Evolutionary conservation across 2,797 vertebrate species (phyloP).

Genomic region (Etheostoma perlongum): DNA sequence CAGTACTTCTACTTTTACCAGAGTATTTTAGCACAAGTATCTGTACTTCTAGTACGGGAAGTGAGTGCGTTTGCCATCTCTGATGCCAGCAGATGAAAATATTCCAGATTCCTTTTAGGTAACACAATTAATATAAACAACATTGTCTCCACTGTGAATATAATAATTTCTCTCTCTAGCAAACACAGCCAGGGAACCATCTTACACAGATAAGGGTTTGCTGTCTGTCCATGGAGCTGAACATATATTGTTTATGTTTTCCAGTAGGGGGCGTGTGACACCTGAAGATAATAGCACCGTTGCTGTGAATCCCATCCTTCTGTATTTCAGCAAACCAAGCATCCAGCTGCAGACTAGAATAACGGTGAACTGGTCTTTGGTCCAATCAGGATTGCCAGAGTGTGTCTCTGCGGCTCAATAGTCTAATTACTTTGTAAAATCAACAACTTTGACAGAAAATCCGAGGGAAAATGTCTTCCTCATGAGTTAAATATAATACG

Average conservation of each 20-base stretch:
- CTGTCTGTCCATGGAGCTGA: conserved; percentile 46
- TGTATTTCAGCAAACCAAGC: conserved; percentile 39
- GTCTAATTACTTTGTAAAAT: conserved; percentile 34
- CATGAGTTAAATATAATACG: not conserved
- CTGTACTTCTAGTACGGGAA: too few species aligned
- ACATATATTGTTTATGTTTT: not conserved
- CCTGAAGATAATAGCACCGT: conserved; percentile 68
- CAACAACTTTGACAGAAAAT: conserved; percentile 3
- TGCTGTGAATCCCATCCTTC: conserved; percentile 41
- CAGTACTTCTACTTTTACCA: too few species aligned
- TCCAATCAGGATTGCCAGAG: conserved; percentile 35
- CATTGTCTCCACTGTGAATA: not conserved
- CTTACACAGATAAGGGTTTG: conserved; percentile 21
- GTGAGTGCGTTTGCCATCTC: too few species aligned
- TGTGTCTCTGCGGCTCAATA: conserved; percentile 23
- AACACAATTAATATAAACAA: conserved; percentile 9
- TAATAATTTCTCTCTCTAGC: conserved; percentile 2
- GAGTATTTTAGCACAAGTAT: too few species aligned
- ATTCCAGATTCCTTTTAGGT: not conserved
- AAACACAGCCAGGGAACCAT: conserved; percentile 18
- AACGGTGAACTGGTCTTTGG: conserved; percentile 19
- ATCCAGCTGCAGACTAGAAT: conserved; percentile 36
- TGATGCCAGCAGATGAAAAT: conserved; percentile 15
- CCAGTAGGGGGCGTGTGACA: conserved; percentile 80
- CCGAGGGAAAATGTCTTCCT: not conserved